Evolutionary conservation across 2,888 invertebrate species (phyloP).

Genomic region (Kryphioiulus occultus): DNA sequence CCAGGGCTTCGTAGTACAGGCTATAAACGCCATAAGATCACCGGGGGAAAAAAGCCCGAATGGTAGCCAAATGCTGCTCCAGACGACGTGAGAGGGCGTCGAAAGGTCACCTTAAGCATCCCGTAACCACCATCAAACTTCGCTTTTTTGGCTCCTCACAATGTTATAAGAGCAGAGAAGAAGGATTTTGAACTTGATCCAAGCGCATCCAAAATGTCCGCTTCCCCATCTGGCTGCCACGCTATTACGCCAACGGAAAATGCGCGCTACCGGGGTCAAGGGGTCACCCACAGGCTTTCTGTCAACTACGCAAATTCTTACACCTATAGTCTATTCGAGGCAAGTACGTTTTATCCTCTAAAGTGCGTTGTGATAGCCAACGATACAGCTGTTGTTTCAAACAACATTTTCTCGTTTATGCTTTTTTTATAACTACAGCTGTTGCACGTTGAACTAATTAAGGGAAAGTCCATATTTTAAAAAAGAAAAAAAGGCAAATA

Average conservation of each 20-base stretch:
- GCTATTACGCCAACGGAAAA: not conserved
- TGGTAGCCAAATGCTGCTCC: not conserved
- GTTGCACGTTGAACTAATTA: no score
- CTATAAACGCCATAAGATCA: slow-evolving; percentile 6
- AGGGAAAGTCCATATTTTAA: no score
- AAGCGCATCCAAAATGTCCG: not conserved
- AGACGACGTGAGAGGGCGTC: not conserved
- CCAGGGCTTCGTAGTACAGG: not conserved
- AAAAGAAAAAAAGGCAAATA: no score
- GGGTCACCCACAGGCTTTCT: not conserved
- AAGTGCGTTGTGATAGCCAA: no score
- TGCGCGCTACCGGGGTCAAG: not conserved
- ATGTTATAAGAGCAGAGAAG: not conserved
- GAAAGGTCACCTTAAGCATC: slow-evolving; percentile 15
- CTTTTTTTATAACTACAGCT: no score
- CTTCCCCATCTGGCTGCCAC: not conserved
- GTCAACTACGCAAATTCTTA: not conserved
- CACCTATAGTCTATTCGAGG: no score
- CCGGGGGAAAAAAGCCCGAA: not conserved
- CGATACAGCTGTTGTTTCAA: no score
- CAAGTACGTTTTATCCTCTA: no score
- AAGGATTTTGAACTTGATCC: slow-evolving; percentile 8
- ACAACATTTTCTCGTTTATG: no score
- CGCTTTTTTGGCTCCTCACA: not conserved
- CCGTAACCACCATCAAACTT: not conserved